phyloP scores from a whole-genome alignment of 2,113 vertebrate species.

The Castor canadensis region DNA sequence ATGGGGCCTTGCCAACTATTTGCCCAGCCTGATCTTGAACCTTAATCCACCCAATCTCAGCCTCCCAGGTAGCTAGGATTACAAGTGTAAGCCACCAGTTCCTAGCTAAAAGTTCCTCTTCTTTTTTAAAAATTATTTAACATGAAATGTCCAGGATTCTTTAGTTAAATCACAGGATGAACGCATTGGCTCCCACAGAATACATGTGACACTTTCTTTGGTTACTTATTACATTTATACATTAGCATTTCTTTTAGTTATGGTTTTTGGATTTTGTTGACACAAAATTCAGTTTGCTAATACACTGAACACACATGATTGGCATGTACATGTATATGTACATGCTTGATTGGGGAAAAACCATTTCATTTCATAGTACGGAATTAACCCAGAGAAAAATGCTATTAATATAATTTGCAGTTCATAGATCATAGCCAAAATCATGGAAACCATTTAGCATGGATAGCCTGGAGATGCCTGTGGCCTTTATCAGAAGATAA shows the following conservation, averaged over 20 bases:
- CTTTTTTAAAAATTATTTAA: not conserved
- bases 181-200: not conserved
- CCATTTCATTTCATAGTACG: not conserved
- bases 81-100: too few relatives aligned
- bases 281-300: not conserved
- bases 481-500: not conserved
- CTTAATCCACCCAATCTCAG: too few relatives aligned
- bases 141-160: not conserved
- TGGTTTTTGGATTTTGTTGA: slow-evolving; percentile 12
- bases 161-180: not conserved
- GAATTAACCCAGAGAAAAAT: slow-evolving; percentile 21
- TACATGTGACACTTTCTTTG: not conserved
- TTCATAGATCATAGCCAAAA: not conserved
- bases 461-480: not conserved
- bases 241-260: not conserved
- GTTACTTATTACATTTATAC: not conserved
- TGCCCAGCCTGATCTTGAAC: too few relatives aligned
- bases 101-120: too few relatives aligned
- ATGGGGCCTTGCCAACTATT: too few relatives aligned
- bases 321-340: not conserved
- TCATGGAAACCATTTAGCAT: not conserved
- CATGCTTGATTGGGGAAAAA: not conserved
- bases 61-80: too few relatives aligned
- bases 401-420: not conserved
- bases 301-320: not conserved